Evolutionary conservation across 2,113 vertebrate genomes (phyloP), one percentile per base, ranked within the genome.

Genomic region (Heliornis fulica): DNA sequence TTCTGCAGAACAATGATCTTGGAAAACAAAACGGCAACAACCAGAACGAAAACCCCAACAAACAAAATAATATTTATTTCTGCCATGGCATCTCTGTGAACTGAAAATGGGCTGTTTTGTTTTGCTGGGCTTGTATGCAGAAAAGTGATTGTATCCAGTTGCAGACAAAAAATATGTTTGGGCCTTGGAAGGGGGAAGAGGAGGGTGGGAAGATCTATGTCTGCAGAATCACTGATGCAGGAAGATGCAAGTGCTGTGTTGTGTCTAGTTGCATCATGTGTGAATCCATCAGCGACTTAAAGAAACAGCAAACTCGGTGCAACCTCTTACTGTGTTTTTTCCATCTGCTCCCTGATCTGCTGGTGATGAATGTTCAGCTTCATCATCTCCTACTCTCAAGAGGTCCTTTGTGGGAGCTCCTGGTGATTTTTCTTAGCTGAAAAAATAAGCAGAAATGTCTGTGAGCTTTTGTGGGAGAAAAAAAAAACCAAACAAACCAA

Each of bases 251-350:
- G 96, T 81, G 94, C 96, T 93, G 88, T 95, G 96, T 96, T 92
- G 96, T 97, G 96, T 97, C 96, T 94, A 41, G 80, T 95, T 96
- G 88, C 92, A 97, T 97, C 96, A 97, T 97, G 95, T 93, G 94
- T 61, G 95, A 97, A 96, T 96, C 96, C 96, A 97, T 97, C 96
- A 97, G 77, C 3, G 14, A 89, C 92, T 96, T 96, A 97, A 96
- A 96, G 96, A 75, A 96, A 97, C 92, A 90, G 92, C 80, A 89
- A 96, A 93, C 72, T 65, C 53, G 1, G 25, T 78, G 95, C 90
- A 95, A 56, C 76, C 90, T 94, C 92, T 90, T 75, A 57, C 90
- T 11, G 65, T 86, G 92, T 72, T 78, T 95, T 94, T 90, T 70
- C 95, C 96, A 96, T 96, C 95, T 96, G 92, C 90, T 94, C 53